Conservation (phyloP, 1,140 invertebrate genomes). For the Drosophila watanabei region DNA sequence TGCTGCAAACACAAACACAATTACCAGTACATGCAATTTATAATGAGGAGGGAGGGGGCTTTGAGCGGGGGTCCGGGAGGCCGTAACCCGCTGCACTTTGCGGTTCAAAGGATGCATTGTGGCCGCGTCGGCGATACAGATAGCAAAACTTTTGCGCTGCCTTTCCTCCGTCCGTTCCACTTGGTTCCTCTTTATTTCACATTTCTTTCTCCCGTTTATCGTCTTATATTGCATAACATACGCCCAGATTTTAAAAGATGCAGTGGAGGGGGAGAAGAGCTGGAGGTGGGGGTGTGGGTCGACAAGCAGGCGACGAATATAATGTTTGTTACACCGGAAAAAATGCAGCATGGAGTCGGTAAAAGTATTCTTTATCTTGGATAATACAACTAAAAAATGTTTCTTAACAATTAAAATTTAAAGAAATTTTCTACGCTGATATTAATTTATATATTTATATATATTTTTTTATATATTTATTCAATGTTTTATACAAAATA, state of each 20-base stretch:
- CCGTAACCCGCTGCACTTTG: conserved; percentile 69
- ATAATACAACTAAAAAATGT: not conserved
- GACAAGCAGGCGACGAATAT: conserved; percentile 69
- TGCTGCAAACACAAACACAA: conserved; percentile 65
- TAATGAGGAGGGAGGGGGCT: conserved; percentile 46
- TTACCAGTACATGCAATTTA: conserved; percentile 78
- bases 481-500: too few species aligned
- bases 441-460: not conserved
- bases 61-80: conserved; percentile 11
- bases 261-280: not conserved
- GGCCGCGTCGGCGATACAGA: conserved; percentile 74
- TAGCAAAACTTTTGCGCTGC: conserved; percentile 68
- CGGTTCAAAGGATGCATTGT: conserved; percentile 83
- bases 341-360: not conserved
- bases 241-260: conserved; percentile 40
- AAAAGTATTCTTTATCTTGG: not conserved
- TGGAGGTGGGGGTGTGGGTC: conserved; percentile 31
- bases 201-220: conserved; percentile 43
- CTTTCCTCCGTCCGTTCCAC: conserved; percentile 54
- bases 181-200: conserved; percentile 33
- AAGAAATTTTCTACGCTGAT: not conserved
- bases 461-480: too few species aligned
- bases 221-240: conserved; percentile 72
- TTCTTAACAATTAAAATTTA: too few species aligned
- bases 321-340: conserved; percentile 43